Base-by-base conservation (phyloP, 2,888 invertebrate species). In the Helleia helle region DNA sequence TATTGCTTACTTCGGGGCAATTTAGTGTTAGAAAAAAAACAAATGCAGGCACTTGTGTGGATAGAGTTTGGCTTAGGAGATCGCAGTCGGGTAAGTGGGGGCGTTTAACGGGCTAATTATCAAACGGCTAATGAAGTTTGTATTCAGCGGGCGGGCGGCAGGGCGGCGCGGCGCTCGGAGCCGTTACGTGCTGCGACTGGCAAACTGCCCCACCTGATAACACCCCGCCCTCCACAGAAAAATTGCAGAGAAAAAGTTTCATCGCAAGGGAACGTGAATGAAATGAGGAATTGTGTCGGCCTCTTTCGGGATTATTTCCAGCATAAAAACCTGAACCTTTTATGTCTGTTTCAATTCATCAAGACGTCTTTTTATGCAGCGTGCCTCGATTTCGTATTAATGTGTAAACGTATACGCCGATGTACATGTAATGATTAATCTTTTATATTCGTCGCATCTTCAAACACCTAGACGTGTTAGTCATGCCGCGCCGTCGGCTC, bases 61-160 rank as follows among this genome's bases (percentile, higher is more conserved):
- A 65, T 58, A 57, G 57, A 49, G 43, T 52, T 65, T 56, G 61
- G 65, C 59, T 65, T 60, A 62, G 65, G 62, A 67, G 68, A 69
- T 63, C 61, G 65, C 65, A 62, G 67, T 53, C 60, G 62, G 67
- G 65, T 69, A 71, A 72, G 71, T 73, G 79, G 76, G 73, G 73
- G 71, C 76, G 76, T 77, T 83, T 83, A 81, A 81, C 84, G 75
- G 79, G 79, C 81, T 84, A 85, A 85, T 85, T 85, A 84, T 84
- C 81, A 81, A 83, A 79, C 77, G 77, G 76, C 85, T 85, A 85
- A 85, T 85, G 84, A 85, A 85, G 84, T 85, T 84, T 84, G 83
- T 84, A 83, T 84, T 81, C 83, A 79, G 66, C 74, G 77, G 74
- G 76, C 71, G 76, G 69, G 72, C 59, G 50, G n/a, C 54, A 55